phyloP scores from a whole-genome alignment of 1,140 invertebrate species.

The Acromyrmex heyeri region DNA sequence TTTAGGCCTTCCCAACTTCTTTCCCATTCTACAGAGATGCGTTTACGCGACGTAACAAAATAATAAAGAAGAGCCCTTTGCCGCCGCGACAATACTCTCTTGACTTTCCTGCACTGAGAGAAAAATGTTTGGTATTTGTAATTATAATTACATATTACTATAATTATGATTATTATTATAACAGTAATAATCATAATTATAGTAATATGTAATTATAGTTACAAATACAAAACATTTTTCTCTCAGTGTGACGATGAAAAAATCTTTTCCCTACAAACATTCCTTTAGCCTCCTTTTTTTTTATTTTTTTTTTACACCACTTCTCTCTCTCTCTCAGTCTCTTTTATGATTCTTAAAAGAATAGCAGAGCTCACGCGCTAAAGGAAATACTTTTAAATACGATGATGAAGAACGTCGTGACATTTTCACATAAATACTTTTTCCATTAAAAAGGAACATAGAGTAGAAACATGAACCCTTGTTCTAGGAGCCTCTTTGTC shows the following conservation, averaged over 20 bases:
- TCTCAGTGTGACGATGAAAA: neutral
- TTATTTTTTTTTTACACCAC: neutral
- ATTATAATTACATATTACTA: too few species aligned
- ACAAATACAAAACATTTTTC: too few species aligned
- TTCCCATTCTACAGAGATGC: constrained; percentile 51
- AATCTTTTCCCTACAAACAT: constrained; percentile 29
- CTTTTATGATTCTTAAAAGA: constrained; percentile 48
- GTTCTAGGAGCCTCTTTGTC: constrained; percentile 57
- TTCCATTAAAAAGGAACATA: constrained; percentile 57
- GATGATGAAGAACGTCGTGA: constrained; percentile 54
- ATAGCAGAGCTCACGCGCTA: constrained; percentile 25
- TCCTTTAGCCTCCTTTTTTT: neutral
- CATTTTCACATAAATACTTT: constrained; percentile 64
- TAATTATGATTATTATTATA: too few species aligned
- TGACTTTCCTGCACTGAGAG: neutral
- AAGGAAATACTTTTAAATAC: constrained; percentile 45
- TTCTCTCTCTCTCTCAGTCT: neutral
- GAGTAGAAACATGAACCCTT: constrained; percentile 56
- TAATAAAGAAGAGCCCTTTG: constrained; percentile 74
- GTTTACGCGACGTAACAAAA: constrained; percentile 79
- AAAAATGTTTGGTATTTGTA: too few species aligned
- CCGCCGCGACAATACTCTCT: constrained; percentile 30
- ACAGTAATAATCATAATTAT: too few species aligned
- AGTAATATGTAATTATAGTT: too few species aligned
- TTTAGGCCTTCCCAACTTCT: constrained; percentile 74